Evolutionary conservation across 2,888 invertebrate genomes (phyloP), one percentile per base, ranked within the genome.

Genomic region (Stenoptilia bipunctidactyla): DNA sequence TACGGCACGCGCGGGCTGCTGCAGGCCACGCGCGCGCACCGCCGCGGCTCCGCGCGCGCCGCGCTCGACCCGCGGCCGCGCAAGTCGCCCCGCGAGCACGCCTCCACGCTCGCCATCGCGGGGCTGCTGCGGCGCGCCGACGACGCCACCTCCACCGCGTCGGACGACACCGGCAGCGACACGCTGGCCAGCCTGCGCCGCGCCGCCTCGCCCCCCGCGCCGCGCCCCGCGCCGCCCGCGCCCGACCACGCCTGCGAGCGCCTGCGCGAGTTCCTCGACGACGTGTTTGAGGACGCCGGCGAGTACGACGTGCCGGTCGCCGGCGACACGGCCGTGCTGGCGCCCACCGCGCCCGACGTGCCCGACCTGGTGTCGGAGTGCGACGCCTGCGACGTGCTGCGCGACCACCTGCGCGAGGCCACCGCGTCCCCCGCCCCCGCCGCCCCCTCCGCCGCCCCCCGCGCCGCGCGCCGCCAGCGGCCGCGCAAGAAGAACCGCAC

Each of bases 41-140:
- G 72, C 43, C 63, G 74, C 1, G 65, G 72, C 0, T 66, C 70
- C 0, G 62, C 66, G 37, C 39, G 74, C 1, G 43, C 70, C 15
- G 72, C 79, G 1, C 46, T 72, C 3, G 86, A 86, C 36, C 77
- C 79, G 20, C 89, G 88, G 45, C 92, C 94, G 0, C 79, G 95
- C 33, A 94, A 94, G 60, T 94, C 93, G 0, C 95, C 95, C 0
- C 82, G 95, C 14, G 94, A 94, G 62, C 94, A 95, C 61, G 94
- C 94, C 0, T 94, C 94, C 0, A 95, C 95, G 0, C 69, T 94
- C 43, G 94, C 94, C 0, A 92, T 94, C 42, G 76, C 75, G 33
- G 89, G 89, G 40, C 66, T 90, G 14, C 72, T 89, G 6, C 85
- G 88, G 27, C 76, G 86, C 38, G 50, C 54, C 1, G 85, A 76